Conservation (phyloP, 2,113 vertebrate genomes). For the Malurus cyaneus region DNA sequence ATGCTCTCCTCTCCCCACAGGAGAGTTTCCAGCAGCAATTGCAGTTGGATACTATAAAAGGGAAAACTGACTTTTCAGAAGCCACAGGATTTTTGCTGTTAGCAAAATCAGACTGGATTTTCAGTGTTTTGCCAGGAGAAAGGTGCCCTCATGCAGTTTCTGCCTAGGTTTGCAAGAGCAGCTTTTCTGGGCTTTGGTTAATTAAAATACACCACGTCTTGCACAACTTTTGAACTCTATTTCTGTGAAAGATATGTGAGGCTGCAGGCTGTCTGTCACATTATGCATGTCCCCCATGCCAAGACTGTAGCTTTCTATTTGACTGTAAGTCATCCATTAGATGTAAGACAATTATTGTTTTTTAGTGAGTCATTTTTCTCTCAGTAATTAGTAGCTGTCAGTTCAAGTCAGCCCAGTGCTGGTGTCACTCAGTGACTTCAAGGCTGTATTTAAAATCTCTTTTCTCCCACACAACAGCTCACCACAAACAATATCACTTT, state of each 20-base stretch:
- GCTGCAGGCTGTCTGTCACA: constrained; percentile 4
- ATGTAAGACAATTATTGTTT: constrained; percentile 26
- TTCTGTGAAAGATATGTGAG: background rate
- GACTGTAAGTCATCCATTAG: constrained; percentile 26
- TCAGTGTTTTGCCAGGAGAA: background rate
- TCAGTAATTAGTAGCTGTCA: constrained; percentile 45
- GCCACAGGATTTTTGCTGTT: background rate
- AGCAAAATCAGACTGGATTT: background rate
- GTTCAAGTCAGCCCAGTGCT: constrained; percentile 9
- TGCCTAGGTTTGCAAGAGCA: background rate
- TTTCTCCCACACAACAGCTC: background rate
- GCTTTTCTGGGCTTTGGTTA: background rate
- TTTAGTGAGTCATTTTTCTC: constrained; percentile 47
- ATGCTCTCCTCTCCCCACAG: background rate
- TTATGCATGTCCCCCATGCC: background rate
- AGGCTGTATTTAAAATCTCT: constrained; percentile 8
- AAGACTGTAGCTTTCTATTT: constrained; percentile 23
- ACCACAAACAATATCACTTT: background rate
- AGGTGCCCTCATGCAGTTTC: background rate
- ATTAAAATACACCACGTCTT: background rate
- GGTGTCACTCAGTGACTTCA: constrained; percentile 26
- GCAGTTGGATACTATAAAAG: background rate
- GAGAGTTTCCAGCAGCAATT: background rate
- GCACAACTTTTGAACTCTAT: background rate
- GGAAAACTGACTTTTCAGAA: background rate